Conservation (phyloP, 2,888 invertebrate genomes). For the Eledone cirrhosa region DNA sequence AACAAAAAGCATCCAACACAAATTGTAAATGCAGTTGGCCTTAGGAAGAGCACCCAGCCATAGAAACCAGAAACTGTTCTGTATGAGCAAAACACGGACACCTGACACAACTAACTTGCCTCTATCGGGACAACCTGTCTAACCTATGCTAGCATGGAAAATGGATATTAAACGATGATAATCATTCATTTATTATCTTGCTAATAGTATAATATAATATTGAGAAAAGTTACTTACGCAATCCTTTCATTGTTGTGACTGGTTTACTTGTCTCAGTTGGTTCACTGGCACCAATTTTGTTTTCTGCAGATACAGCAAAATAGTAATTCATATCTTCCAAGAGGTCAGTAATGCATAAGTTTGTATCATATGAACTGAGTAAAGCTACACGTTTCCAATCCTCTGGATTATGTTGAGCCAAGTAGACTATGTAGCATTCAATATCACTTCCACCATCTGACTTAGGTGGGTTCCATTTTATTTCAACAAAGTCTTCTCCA, state of each 20-base stretch:
- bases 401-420: conserved; percentile 69
- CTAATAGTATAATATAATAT: too few relatives aligned
- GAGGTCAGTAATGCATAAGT: conserved; percentile 66
- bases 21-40: too few relatives aligned
- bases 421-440: conserved; percentile 49
- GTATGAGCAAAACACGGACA: too few relatives aligned
- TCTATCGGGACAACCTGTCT: too few relatives aligned
- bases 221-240: background rate
- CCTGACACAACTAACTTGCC: too few relatives aligned
- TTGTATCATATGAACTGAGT: conserved; percentile 7
- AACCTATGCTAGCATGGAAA: too few relatives aligned
- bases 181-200: too few relatives aligned
- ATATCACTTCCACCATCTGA: conserved; percentile 53
- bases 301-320: conserved; percentile 84
- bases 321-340: conserved; percentile 90
- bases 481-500: conserved; percentile 19
- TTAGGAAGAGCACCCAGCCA: too few relatives aligned
- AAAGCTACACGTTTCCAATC: conserved; percentile 29
- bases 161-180: too few relatives aligned
- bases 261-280: conserved; percentile 1
- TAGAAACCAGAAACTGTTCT: too few relatives aligned
- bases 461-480: conserved; percentile 47
- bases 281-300: conserved; percentile 78
- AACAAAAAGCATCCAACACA: too few relatives aligned
- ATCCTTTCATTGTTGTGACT: conserved; percentile 24